Percentiles rank a stretch among this genome's conserved stretches.
phyloP scores from a whole-genome alignment of 2,113 vertebrate species.

The Vidua macroura region DNA sequence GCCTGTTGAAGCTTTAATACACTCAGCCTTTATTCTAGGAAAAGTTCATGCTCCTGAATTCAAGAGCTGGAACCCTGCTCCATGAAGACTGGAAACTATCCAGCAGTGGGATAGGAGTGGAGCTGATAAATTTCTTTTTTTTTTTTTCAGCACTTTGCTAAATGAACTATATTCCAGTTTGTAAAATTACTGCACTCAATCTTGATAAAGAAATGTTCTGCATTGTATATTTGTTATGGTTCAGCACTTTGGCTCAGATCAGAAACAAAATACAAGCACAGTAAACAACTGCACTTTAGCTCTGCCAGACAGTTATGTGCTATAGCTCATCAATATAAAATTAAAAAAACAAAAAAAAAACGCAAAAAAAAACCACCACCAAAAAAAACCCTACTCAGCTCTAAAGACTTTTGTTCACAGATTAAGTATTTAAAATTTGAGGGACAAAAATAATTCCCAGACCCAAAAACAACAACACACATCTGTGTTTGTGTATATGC shows the following conservation, averaged over 20 bases:
- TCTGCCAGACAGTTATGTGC: neutral
- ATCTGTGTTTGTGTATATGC: neutral
- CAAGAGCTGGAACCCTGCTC: neutral
- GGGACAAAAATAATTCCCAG: neutral
- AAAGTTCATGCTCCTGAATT: conserved; percentile 35
- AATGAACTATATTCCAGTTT: neutral
- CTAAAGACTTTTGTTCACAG: neutral
- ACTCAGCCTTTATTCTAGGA: neutral
- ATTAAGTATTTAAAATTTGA: neutral
- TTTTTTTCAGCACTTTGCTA: neutral
- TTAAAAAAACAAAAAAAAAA: neutral
- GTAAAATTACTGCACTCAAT: neutral
- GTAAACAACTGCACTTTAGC: neutral
- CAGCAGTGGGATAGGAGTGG: neutral
- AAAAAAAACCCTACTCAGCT: neutral
- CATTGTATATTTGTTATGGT: neutral
- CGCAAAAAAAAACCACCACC: fast-evolving
- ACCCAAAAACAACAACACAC: neutral
- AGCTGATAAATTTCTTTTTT: neutral
- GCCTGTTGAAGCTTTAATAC: neutral
- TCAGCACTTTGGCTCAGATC: neutral
- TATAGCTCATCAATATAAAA: neutral
- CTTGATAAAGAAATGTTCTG: conserved; percentile 19
- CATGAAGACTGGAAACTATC: neutral
- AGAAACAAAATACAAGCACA: conserved; percentile 17